Conservation (phyloP, 2,113 vertebrate genomes). For the Poecilia latipinna region DNA sequence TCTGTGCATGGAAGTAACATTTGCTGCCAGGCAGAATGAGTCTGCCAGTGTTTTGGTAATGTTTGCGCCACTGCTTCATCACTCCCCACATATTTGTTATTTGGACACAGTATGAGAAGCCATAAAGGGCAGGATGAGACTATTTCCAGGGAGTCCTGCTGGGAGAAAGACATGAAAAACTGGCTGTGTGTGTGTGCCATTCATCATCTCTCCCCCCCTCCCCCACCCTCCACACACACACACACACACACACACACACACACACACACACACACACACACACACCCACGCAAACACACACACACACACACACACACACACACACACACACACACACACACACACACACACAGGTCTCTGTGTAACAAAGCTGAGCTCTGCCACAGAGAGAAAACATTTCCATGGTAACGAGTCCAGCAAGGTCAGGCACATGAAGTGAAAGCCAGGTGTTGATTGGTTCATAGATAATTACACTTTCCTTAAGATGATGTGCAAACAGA, state of each 20-base stretch:
- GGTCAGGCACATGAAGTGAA: slow-evolving; percentile 78
- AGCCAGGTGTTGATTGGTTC: slow-evolving; percentile 70
- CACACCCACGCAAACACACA: slow-evolving; percentile 1
- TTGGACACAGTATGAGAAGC: slow-evolving; percentile 37
- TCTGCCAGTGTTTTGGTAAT: slow-evolving; percentile 14
- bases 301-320: slow-evolving; percentile 2
- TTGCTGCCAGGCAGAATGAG: slow-evolving; percentile 14
- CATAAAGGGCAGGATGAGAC: slow-evolving; percentile 48
- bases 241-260: slow-evolving; percentile 2
- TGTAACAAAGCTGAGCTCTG: slow-evolving; percentile 47
- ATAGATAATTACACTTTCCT: slow-evolving; percentile 78
- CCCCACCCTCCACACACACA: background rate
- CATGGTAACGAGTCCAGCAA: slow-evolving; percentile 77
- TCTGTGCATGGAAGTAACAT: slow-evolving; percentile 19
- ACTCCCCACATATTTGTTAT: slow-evolving; percentile 48
- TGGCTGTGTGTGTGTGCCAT: slow-evolving; percentile 55
- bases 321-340: slow-evolving; percentile 1
- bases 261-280: slow-evolving; percentile 2
- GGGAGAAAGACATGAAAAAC: slow-evolving; percentile 41
- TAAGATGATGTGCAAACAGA: slow-evolving; percentile 68
- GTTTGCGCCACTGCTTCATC: slow-evolving; percentile 24
- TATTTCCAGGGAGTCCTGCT: slow-evolving; percentile 47
- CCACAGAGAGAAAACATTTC: slow-evolving; percentile 67
- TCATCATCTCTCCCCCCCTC: slow-evolving; percentile 18
- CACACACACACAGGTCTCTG: slow-evolving; percentile 25